Evolutionary conservation across 2,797 vertebrate genomes (phyloP), one percentile per base, ranked within the genome.

Genomic region (Synanceia verrucosa): DNA sequence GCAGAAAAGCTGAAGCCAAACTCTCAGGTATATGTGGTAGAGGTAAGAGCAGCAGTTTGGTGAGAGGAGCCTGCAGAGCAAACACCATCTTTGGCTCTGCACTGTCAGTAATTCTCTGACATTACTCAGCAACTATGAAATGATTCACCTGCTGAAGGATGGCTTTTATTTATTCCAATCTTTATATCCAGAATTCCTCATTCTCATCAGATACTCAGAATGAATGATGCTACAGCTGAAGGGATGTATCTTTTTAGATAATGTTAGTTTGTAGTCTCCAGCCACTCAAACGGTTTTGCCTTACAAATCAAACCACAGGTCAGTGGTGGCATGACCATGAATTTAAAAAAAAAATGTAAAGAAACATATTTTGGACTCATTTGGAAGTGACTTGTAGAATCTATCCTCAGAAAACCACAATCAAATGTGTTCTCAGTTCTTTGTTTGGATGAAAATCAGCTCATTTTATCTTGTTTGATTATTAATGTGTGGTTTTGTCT

Each of bases 31-130:
- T 63, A 70, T 80, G 83, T 33, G 78, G 83, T 28, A 43, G 73
- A 78, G 84, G 61, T 55, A 70, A 84, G 78, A 82, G 82, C 86
- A 79, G 86, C 91, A 90, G 89, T 87, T 86, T 86, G 91, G 90
- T 93, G 92, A 91, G 91, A 92, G 86, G 77, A 88, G 84, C 65
- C 83, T 73, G 46, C 58, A 82, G 81, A 76, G 82, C 80, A 92
- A 93, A 93, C 85, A 90, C 31, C 4, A 4, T 56, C 70, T 68
- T 53, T 50, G 55, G 60, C 65, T 73, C 52, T 26, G 76, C 13
- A 76, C 70, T 26, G 61, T 78, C 60, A 5, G n/a, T 56, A 28
- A 77, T 36, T 70, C 51, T 34, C 24, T 65, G 24, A 53, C 1
- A 2, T n/a, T 26, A 43, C 37, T 67, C 31, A 23, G 18, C 6